phyloP scores from a whole-genome alignment of 2,888 invertebrate genomes.

The Liopterus haemorrhoidalis region DNA sequence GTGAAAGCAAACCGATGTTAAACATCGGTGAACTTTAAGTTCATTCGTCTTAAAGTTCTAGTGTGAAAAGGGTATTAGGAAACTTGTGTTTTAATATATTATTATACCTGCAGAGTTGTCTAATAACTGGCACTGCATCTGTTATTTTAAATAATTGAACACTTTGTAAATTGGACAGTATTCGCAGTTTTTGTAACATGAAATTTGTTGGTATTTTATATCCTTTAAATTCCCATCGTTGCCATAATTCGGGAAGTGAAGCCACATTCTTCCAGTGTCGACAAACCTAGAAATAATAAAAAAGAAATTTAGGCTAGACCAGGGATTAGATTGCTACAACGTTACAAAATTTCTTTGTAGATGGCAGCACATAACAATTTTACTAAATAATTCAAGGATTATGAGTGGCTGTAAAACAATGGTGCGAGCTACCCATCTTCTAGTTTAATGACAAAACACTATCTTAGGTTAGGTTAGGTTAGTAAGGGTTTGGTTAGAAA shows the following conservation, averaged over 20 bases:
- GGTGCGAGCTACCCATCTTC: neutral
- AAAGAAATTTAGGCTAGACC: no score
- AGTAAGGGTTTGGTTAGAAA: no score
- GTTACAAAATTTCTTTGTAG: neutral
- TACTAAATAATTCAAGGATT: neutral
- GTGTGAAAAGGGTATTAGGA: no score
- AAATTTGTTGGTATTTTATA: slow-evolving; percentile 28
- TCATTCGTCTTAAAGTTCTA: no score
- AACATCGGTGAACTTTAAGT: no score
- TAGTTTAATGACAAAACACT: no score
- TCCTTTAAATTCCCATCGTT: slow-evolving; percentile 27
- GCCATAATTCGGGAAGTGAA: slow-evolving; percentile 31
- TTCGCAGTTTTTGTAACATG: slow-evolving; percentile 31
- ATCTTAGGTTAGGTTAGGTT: no score
- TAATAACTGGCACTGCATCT: slow-evolving; percentile 30
- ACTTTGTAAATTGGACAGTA: slow-evolving; percentile 25
- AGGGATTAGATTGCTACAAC: no score
- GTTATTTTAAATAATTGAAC: slow-evolving; percentile 30
- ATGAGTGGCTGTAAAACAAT: neutral
- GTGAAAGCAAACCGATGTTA: no score
- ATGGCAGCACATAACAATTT: neutral
- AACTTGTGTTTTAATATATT: slow-evolving; percentile 28
- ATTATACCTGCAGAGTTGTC: slow-evolving; percentile 32
- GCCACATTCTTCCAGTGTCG: slow-evolving; percentile 35
- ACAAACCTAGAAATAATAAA: slow-evolving; percentile 36